phyloP scores from a whole-genome alignment of 1,140 invertebrate genomes.

The Diabrotica undecimpunctata region DNA sequence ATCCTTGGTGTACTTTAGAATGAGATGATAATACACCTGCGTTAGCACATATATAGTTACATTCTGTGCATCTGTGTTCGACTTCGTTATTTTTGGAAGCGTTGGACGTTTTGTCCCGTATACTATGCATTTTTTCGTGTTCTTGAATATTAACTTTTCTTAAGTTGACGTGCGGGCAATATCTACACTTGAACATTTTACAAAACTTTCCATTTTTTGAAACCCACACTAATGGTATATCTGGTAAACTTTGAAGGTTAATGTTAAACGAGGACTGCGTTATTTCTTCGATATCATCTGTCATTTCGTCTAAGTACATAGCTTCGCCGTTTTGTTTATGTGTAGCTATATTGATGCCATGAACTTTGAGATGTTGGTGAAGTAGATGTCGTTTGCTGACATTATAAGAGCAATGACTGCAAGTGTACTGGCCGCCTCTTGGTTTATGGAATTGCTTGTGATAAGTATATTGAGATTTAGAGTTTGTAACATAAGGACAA shows the following conservation, averaged over 20 bases:
- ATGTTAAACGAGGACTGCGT: constrained; percentile 18
- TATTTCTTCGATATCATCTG: constrained; percentile 43
- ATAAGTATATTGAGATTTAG: constrained; percentile 79
- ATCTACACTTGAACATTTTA: constrained; percentile 82
- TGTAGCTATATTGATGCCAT: constrained; percentile 55
- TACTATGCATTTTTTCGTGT: constrained; percentile 81
- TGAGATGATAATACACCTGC: constrained; percentile 72
- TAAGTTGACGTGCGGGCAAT: constrained; percentile 78
- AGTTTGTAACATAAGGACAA: constrained; percentile 79
- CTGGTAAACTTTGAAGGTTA: constrained; percentile 39
- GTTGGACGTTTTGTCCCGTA: constrained; percentile 50
- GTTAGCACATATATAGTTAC: constrained; percentile 77
- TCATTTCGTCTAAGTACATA: constrained; percentile 42
- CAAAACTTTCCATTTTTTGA: constrained; percentile 66
- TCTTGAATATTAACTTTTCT: constrained; percentile 76
- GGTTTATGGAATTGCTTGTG: constrained; percentile 82
- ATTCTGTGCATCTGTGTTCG: constrained; percentile 65
- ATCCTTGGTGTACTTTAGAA: constrained; percentile 71
- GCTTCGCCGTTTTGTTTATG: constrained; percentile 41
- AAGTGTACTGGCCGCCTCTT: constrained; percentile 70
- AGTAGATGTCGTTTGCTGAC: constrained; percentile 75
- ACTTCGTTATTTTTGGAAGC: constrained; percentile 32
- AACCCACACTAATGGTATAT: constrained; percentile 70
- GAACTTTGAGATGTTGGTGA: constrained; percentile 73
- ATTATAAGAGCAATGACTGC: constrained; percentile 76